Evolutionary conservation across 2,113 vertebrate genomes (phyloP), one percentile per base, ranked within the genome.

Genomic region (Gorsachius goisagi): DNA sequence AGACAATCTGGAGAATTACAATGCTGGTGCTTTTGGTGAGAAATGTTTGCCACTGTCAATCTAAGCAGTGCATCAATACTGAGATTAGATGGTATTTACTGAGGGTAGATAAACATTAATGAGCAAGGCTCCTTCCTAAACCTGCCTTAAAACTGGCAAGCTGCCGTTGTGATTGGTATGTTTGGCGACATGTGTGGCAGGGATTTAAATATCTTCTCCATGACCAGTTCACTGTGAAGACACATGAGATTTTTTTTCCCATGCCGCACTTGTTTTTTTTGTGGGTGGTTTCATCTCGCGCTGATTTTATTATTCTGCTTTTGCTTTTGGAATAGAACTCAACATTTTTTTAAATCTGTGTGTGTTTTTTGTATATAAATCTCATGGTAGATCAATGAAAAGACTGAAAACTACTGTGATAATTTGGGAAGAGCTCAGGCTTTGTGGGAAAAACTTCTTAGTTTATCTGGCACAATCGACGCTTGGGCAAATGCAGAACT

Each of bases 371-470:
- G 16, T 91, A 22, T 68, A 1, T 89, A 78, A 92, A 92, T 93
- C 55, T 73, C 41, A 13, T 85, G 96, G 26, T 66, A 99, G 99
- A 97, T 99, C 95, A 99, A 98, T n/a, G 99, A 99, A 94, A 99
- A 99, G 97, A 98, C 98, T 0, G 99, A 99, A 83, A 94, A 98
- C 41, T 98, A 98, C 73, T 97, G 98, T 95, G 99, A 99, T 88
- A 99, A 99, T 97, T 97, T 99, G 44, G 97, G 93, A 88, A 98
- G 98, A 95, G 99, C 98, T 55, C 97, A 99, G 97, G 98, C 98
- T 96, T 96, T 99, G 93, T 99, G 99, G 99, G 99, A 99, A 83
- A 99, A 99, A 94, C 98, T 99, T 96, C 98, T 98, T 60, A 95
- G 97, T 84, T 93, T 99, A 44, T 99, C 98, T 21, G 97, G 76